A percentile compares a stretch with the other conserved stretches of the same genome.
Evolutionary conservation across 2,888 invertebrate species (phyloP).

Genomic region (Nomada hirtipes): DNA sequence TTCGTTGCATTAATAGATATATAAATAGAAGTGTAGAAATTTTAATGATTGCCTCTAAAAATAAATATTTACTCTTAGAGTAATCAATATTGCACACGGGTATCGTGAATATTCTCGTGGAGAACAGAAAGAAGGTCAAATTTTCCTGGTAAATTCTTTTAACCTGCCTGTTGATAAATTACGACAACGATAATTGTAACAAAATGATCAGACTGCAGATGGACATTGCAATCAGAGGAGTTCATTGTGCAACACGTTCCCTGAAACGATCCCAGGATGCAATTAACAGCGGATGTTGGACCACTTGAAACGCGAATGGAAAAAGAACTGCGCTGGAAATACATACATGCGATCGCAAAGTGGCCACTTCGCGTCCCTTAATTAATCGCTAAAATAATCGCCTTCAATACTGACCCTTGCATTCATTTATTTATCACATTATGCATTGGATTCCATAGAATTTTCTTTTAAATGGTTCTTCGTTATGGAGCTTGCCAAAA

Average conservation of each 20-base stretch:
- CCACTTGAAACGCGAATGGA: slow-evolving; percentile 55
- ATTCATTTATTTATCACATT: neutral
- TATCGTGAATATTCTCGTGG: too few species aligned
- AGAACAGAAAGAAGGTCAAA: too few species aligned
- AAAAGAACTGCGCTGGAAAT: slow-evolving; percentile 48
- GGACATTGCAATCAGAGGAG: slow-evolving; percentile 40
- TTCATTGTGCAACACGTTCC: slow-evolving; percentile 50
- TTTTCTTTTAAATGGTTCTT: neutral
- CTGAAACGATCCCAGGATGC: slow-evolving; percentile 61
- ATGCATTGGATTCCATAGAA: neutral
- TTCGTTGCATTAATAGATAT: too few species aligned
- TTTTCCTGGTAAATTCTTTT: too few species aligned
- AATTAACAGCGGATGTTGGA: slow-evolving; percentile 62
- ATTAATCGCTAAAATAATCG: slow-evolving; percentile 26
- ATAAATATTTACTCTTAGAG: too few species aligned
- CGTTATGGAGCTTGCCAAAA: too few species aligned
- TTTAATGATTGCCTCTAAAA: too few species aligned
- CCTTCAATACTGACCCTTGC: slow-evolving; percentile 26
- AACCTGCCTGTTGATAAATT: too few species aligned
- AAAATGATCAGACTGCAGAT: slow-evolving; percentile 21
- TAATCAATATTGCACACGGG: too few species aligned
- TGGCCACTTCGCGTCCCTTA: slow-evolving; percentile 41
- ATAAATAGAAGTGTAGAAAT: too few species aligned
- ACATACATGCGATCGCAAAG: slow-evolving; percentile 36
- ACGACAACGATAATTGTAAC: neutral